Evolutionary conservation across 2,797 vertebrate genomes (phyloP).

Genomic region (Mastacembelus armatus): DNA sequence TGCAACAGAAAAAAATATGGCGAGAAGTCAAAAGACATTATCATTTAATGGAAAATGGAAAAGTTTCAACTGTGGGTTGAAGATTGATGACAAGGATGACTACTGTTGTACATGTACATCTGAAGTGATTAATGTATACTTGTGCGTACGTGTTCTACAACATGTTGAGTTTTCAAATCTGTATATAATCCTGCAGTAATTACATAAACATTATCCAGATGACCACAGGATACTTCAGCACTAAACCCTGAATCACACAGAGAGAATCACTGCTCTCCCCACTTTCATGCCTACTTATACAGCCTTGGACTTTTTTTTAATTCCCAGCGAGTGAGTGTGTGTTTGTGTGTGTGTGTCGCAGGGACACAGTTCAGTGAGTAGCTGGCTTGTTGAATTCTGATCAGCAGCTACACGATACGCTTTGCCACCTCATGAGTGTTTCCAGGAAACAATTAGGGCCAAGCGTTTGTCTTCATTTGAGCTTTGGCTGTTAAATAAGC

Average conservation of each 20-base stretch:
- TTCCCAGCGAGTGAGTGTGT: not conserved
- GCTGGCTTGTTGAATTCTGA: conserved; percentile 41
- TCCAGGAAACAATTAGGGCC: conserved; percentile 66
- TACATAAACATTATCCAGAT: conserved; percentile 53
- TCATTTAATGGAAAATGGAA: conserved; percentile 43
- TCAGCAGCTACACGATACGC: conserved; percentile 36
- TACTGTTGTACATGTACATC: conserved; percentile 39
- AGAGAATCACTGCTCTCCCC: not conserved
- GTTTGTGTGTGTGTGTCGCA: not conserved
- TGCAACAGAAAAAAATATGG: conserved; percentile 1
- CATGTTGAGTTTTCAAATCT: conserved; percentile 45
- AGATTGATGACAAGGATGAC: conserved; percentile 46
- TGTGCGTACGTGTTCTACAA: conserved; percentile 25
- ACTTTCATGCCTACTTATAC: conserved; percentile 2
- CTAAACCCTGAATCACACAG: conserved; percentile 13
- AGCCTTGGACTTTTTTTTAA: not conserved
- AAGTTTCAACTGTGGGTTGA: conserved; percentile 37
- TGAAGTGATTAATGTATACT: conserved; percentile 47
- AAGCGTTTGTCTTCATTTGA: conserved; percentile 73
- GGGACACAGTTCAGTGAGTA: conserved; percentile 11
- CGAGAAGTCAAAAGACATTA: conserved; percentile 28
- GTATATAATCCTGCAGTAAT: conserved; percentile 40
- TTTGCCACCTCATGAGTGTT: conserved; percentile 55
- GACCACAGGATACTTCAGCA: conserved; percentile 23
- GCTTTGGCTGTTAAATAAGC: conserved; percentile 68